Conservation (phyloP, 2,113 vertebrate species). For the Dicrurus megarhynchus region DNA sequence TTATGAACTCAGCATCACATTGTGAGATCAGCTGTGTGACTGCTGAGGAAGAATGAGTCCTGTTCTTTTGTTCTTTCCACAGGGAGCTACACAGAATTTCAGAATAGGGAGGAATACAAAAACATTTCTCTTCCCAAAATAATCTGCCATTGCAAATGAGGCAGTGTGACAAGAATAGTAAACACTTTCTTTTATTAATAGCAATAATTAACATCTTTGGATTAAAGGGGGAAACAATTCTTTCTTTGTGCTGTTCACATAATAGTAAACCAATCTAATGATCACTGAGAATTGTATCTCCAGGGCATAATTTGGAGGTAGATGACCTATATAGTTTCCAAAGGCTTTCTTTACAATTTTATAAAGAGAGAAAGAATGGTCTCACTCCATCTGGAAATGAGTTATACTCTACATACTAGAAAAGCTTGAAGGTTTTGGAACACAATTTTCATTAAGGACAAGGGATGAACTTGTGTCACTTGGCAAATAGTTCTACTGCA, state of each 20-base stretch:
- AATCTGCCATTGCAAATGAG: neutral
- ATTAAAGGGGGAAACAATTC: neutral
- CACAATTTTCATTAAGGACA: neutral
- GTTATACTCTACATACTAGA: neutral
- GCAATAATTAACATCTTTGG: neutral
- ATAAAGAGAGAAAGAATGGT: neutral
- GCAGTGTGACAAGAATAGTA: slow-evolving; percentile 18
- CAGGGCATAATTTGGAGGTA: neutral
- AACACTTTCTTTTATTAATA: neutral
- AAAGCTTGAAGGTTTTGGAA: neutral
- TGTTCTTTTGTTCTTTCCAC: neutral
- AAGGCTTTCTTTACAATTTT: neutral
- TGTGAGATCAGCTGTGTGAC: neutral
- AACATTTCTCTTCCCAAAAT: neutral
- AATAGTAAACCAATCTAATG: neutral
- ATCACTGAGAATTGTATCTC: neutral
- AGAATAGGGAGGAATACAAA: neutral
- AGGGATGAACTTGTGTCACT: neutral
- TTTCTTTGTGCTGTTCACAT: neutral
- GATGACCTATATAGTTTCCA: neutral
- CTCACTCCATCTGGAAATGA: neutral
- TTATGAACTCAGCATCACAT: neutral
- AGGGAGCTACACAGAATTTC: neutral
- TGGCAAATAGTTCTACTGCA: neutral
- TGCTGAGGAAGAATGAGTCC: neutral